These are phyloP conservation scores for Campoplex capitator DNA, from an alignment of 2,888 invertebrate genomes.

Conservation along the genomic window DNA sequence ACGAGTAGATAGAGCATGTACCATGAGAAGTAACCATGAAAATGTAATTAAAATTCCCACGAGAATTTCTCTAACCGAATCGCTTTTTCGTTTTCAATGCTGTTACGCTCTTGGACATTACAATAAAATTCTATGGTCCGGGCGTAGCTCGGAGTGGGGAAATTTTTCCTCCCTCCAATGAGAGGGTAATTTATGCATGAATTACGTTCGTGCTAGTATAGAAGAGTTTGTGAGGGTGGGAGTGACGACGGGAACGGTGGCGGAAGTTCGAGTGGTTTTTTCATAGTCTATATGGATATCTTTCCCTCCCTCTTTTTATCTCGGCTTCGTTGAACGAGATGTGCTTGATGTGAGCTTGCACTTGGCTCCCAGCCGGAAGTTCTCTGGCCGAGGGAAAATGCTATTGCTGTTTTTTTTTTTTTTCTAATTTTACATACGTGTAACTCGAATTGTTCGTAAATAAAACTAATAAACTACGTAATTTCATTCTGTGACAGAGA, in stretches of 20 bases:
- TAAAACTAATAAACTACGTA: conserved; percentile 50
- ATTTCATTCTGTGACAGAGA: conserved; percentile 51
- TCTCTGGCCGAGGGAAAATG: conserved; percentile 13
- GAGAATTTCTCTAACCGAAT: conserved; percentile 57
- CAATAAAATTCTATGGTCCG: conserved; percentile 65
- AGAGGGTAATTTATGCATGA: conserved; percentile 65
- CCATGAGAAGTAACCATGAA: conserved; percentile 51
- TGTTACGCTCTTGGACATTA: conserved; percentile 56
- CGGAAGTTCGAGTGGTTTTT: conserved; percentile 65
- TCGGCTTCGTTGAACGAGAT: conserved; percentile 50
- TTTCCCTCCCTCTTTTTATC: background rate
- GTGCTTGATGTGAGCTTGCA: conserved; percentile 31
- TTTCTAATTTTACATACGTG: conserved; percentile 32
- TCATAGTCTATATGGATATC: conserved; percentile 44
- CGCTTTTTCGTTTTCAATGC: conserved; percentile 59
- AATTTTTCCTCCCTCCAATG: conserved; percentile 22
- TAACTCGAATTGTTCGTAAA: conserved; percentile 55
- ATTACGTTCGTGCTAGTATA: conserved; percentile 51
- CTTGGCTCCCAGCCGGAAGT: conserved; percentile 47
- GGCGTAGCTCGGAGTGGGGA: conserved; percentile 31
- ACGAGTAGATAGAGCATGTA: conserved; percentile 17
- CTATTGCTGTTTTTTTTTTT: background rate
- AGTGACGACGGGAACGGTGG: conserved; percentile 56
- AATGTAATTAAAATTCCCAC: conserved; percentile 66
- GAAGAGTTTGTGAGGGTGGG: conserved; percentile 18